Base-by-base conservation (phyloP, 2,888 invertebrate genomes). In the Hipparchia sbordonii region DNA sequence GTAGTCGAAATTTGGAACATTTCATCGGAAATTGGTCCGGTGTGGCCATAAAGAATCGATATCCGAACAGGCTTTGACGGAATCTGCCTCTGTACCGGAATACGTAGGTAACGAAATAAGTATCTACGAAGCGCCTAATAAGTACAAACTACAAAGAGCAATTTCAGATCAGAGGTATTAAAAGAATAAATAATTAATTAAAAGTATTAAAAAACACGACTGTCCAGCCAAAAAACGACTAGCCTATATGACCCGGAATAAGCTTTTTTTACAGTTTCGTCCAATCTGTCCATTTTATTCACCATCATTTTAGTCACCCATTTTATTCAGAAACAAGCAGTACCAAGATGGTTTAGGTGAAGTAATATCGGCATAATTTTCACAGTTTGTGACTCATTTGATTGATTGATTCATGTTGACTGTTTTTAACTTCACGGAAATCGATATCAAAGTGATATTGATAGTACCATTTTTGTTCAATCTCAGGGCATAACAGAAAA, bases 31-130 rank as follows among this genome's bases (percentile, higher is more conserved):
- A 60, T 60, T 23, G 59, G 59, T 39, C 59, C 59, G 12, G 39
- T 60, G 39, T 60, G 39, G 59, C 59, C 6, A 60, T 60, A 39
- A 60, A 60, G 59, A 60, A 60, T 60, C 59, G 59, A 60, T 39
- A 39, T 39, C 10, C 59, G 59, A 12, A 10, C 33, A 10, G 13
- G 59, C 39, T 60, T 59, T 59, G 10, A 59, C 10, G 59, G 59
- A 60, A 60, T 60, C 8, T 39, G 39, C 6, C 59, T 59, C 8
- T 57, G 8, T 7, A 48, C 48, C 48, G 7, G 39, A 39, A 39
- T 39, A 39, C 5, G 39, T 39, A 39, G 39, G 39, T 39, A 39
- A 4, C 2, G n/a, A 6, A 7, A 6, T 13, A 56, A 56, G 56
- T 13, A 56, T 13, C 6, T 56, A 13, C 6, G 56, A n/a, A 13